Percentiles rank a stretch among this genome's conserved stretches.
Conservation (phyloP, 2,113 vertebrate genomes). For the Ctenodactylus gundi region DNA sequence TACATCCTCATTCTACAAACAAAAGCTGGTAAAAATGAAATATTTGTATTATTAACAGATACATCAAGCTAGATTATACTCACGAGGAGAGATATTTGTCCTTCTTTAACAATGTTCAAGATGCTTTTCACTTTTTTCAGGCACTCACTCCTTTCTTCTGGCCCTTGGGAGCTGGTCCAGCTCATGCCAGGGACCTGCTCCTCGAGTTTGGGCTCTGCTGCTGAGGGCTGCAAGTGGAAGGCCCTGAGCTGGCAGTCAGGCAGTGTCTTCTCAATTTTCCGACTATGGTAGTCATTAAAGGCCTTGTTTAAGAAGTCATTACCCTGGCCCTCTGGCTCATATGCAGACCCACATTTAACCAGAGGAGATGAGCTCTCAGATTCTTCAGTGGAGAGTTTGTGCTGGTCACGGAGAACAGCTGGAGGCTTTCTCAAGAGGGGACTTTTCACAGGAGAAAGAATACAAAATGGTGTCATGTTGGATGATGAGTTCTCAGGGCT, state of each 20-base stretch:
- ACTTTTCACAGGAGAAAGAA: conserved; percentile 94
- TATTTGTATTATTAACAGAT: neutral
- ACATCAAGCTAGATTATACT: conserved; percentile 74
- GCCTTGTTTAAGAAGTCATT: conserved; percentile 88
- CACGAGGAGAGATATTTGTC: conserved; percentile 97
- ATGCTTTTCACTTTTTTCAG: conserved; percentile 95
- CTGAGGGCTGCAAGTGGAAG: conserved; percentile 82
- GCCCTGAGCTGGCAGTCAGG: conserved; percentile 84
- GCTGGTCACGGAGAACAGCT: conserved; percentile 88
- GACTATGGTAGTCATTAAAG: conserved; percentile 85
- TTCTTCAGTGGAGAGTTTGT: conserved; percentile 85
- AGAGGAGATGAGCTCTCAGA: conserved; percentile 82
- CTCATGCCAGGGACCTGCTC: conserved; percentile 77
- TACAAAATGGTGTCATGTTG: conserved; percentile 87
- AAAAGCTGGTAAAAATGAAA: neutral
- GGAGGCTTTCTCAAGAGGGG: conserved; percentile 91
- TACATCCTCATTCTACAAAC: neutral
- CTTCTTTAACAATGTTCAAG: conserved; percentile 96
- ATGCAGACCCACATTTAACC: conserved; percentile 85
- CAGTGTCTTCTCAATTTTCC: conserved; percentile 82
- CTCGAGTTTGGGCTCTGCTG: conserved; percentile 82
- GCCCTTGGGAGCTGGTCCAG: conserved; percentile 82
- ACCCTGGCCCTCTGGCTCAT: conserved; percentile 83
- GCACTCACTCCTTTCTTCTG: conserved; percentile 89
- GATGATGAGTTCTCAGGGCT: conserved; percentile 84